phyloP scores from a whole-genome alignment of 2,888 invertebrate genomes.

The Aphodius granarius region DNA sequence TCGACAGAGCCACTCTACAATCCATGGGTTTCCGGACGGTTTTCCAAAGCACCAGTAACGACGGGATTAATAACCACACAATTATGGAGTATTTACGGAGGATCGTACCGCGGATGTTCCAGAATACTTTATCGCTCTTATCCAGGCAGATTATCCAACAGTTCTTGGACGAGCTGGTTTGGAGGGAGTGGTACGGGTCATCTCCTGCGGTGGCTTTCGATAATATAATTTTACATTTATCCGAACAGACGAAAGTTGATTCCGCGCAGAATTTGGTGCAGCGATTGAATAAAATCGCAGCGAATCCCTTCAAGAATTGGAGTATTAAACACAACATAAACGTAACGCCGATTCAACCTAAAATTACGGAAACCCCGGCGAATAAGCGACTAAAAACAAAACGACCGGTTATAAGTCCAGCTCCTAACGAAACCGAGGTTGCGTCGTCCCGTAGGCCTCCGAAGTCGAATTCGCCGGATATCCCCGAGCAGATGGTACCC shows the following conservation, averaged over 20 bases:
- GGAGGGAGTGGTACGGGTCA: slow-evolving; percentile 84
- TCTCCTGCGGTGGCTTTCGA: slow-evolving; percentile 79
- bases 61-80: slow-evolving; percentile 49
- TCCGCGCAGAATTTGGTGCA: slow-evolving; percentile 63
- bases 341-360: slow-evolving; percentile 22
- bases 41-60: slow-evolving; percentile 61
- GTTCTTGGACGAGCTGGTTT: slow-evolving; percentile 84
- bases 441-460: slow-evolving; percentile 49
- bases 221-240: slow-evolving; percentile 75
- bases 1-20: slow-evolving; percentile 77
- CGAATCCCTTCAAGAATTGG: slow-evolving; percentile 72
- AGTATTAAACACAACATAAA: slow-evolving; percentile 36
- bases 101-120: slow-evolving; percentile 88
- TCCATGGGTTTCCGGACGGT: slow-evolving; percentile 80
- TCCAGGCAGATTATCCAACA: slow-evolving; percentile 87
- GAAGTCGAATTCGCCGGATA: slow-evolving; percentile 50
- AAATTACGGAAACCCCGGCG: background rate
- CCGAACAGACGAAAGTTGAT: slow-evolving; percentile 76
- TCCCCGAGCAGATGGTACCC: slow-evolving; percentile 55
- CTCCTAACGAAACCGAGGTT: slow-evolving; percentile 31
- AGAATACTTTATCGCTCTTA: slow-evolving; percentile 80
- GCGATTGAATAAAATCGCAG: slow-evolving; percentile 67
- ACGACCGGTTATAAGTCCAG: slow-evolving; percentile 33
- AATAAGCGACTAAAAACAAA: slow-evolving; percentile 21
- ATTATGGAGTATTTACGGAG: slow-evolving; percentile 87